Conservation (phyloP, 2,888 invertebrate genomes). For the Nephrocerus scutellatus region DNA sequence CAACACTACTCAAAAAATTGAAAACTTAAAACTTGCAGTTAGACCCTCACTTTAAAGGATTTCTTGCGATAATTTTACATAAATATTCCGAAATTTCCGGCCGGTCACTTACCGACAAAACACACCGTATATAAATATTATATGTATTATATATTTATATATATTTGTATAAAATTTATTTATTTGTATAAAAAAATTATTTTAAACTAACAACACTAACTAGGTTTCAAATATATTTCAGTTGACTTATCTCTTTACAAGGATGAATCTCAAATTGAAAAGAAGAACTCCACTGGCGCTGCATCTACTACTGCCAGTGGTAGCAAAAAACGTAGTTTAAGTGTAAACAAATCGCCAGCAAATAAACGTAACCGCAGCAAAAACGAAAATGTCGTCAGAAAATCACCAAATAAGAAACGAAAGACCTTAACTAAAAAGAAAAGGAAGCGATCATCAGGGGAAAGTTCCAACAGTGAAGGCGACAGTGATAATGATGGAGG, state of each 20-base stretch:
- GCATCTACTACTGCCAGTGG: slow-evolving; percentile 16
- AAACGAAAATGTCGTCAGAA: slow-evolving; percentile 14
- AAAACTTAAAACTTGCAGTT: too few species aligned
- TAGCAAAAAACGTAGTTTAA: slow-evolving; percentile 19
- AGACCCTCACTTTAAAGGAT: too few species aligned
- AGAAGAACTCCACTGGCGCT: slow-evolving; percentile 31
- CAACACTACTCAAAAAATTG: too few species aligned
- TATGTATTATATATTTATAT: slow-evolving; percentile 9
- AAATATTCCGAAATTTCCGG: too few species aligned
- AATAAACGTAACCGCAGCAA: slow-evolving; percentile 21
- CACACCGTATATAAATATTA: too few species aligned
- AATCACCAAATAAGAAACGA: slow-evolving; percentile 23
- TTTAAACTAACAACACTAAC: too few species aligned
- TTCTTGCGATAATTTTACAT: too few species aligned
- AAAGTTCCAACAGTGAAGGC: slow-evolving; percentile 21
- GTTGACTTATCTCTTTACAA: slow-evolving; percentile 79
- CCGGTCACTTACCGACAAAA: too few species aligned
- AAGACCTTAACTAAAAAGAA: slow-evolving; percentile 27
- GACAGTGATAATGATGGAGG: slow-evolving; percentile 20
- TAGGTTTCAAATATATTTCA: slow-evolving; percentile 43
- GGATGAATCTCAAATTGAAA: slow-evolving; percentile 73
- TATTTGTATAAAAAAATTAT: slow-evolving; percentile 1
- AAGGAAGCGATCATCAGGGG: slow-evolving; percentile 19
- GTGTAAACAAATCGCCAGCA: slow-evolving; percentile 17
- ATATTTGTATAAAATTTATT: slow-evolving; percentile 4